Conservation (phyloP, 2,113 vertebrate genomes). For the Octodon degus region DNA sequence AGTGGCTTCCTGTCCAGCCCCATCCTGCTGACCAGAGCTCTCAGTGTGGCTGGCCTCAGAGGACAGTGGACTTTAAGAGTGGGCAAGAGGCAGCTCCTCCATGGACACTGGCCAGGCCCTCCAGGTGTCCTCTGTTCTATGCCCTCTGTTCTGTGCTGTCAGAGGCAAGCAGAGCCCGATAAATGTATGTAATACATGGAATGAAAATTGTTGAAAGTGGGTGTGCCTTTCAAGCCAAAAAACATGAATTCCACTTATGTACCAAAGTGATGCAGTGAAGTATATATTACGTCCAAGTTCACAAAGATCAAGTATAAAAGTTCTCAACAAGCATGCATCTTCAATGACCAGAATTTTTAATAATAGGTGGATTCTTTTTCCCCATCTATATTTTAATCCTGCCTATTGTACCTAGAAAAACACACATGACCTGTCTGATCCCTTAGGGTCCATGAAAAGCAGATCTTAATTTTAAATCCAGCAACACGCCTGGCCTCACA, state of each 20-base stretch:
- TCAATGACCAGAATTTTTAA: background rate
- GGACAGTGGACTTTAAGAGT: background rate
- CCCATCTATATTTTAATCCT: background rate
- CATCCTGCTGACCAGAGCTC: background rate
- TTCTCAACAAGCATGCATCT: background rate
- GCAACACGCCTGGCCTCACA: background rate
- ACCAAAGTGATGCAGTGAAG: background rate
- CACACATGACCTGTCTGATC: background rate
- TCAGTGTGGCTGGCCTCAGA: background rate
- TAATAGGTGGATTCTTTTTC: background rate
- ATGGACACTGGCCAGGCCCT: background rate
- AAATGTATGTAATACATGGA: background rate
- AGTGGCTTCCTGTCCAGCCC: background rate
- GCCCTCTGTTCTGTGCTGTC: background rate
- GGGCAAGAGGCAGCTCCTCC: background rate
- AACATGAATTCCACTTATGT: background rate
- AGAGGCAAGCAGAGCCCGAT: background rate
- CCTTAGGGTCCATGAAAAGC: background rate
- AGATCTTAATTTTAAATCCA: background rate
- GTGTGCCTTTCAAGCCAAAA: background rate
- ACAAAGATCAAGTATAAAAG: background rate
- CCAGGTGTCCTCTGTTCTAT: background rate
- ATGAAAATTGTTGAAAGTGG: slow-evolving; percentile 7
- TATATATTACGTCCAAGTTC: background rate
- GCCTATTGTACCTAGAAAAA: background rate